Evolutionary conservation across 2,888 invertebrate species (phyloP), one percentile per base, ranked within the genome.

Genomic region (Pherbina coryleti): DNA sequence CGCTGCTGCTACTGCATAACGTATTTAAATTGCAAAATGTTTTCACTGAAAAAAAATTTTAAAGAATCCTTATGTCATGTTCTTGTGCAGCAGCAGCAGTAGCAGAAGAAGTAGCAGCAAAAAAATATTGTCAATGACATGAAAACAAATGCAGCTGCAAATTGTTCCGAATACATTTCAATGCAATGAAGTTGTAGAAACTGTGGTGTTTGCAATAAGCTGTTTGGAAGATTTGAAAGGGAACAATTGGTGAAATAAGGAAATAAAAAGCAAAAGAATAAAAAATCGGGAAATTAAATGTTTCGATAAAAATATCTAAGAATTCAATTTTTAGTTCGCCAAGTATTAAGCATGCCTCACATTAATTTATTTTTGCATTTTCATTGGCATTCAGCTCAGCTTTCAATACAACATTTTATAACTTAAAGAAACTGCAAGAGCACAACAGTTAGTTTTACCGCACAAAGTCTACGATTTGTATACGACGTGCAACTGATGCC

Each of bases 391-490:
- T 44, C 44, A 44, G 44, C 3, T 11, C 44, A 44, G 11, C 44
- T 44, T 44, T 44, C 44, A 44, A 44, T 44, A 11, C 11, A 44
- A 14, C 44, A 11, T 44, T 44, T 44, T 1, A 44, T 44, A 44
- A 44, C 44, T 44, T 11, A 44, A 44, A 37, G 7, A 37, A 37
- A 37, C 37, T 37, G 37, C 37, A 31, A 31, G 31, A 31, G 31
- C 31, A 31, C 31, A 31, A 28, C 69, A 51, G 37, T 70, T 53
- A 75, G 57, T 53, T 69, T 78, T 71, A 75, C 72, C 64, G 57
- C 71, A 57, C 66, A 71, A 72, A 71, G 75, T 75, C 66, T 78
- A 75, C 78, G 78, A 78, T 78, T 78, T 75, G 75, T 71, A 51
- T 70, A 71, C 71, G 64, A 78, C 78, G 78, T 75, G 78, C 78